A percentile compares a stretch with the other conserved stretches of the same genome.
These are phyloP conservation scores for Apaloderma vittatum DNA, from an alignment of 2,113 vertebrate species.

Conservation along the genomic window DNA sequence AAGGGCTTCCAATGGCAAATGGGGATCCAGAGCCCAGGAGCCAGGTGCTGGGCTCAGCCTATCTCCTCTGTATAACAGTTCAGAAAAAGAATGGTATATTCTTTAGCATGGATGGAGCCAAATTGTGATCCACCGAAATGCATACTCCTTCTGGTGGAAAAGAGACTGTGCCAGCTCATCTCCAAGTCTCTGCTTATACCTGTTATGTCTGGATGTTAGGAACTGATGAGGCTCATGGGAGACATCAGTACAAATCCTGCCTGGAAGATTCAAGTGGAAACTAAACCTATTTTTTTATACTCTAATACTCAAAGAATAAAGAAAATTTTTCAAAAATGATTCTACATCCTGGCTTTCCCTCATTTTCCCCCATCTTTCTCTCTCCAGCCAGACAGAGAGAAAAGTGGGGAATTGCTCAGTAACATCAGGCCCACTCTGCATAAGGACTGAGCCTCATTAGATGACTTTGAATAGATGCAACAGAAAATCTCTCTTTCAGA, in stretches of 20 bases:
- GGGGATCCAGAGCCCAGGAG: not conserved
- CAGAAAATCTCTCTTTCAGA: not conserved
- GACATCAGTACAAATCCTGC: not conserved
- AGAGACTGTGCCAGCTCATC: conserved; percentile 22
- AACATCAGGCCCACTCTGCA: not conserved
- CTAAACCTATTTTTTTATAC: not conserved
- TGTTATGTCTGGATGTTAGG: conserved; percentile 39
- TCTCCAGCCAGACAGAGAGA: not conserved
- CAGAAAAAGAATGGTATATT: not conserved
- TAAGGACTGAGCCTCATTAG: not conserved
- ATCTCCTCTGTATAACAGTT: not conserved
- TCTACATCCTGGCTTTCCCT: not conserved
- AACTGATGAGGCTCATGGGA: conserved; percentile 14
- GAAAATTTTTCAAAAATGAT: not conserved
- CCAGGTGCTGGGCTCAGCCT: not conserved
- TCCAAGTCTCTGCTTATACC: conserved; percentile 9
- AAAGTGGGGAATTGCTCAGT: not conserved
- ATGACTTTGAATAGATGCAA: not conserved
- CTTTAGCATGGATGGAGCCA: not conserved
- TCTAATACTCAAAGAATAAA: conserved; percentile 2
- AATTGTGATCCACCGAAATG: conserved; percentile 12
- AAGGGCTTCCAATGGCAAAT: not conserved
- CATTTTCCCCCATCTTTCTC: not conserved
- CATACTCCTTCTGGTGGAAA: conserved; percentile 40
- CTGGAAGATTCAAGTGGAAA: conserved; percentile 51